phyloP scores from a whole-genome alignment of 2,888 invertebrate genomes.

The Cheilosia impressa region DNA sequence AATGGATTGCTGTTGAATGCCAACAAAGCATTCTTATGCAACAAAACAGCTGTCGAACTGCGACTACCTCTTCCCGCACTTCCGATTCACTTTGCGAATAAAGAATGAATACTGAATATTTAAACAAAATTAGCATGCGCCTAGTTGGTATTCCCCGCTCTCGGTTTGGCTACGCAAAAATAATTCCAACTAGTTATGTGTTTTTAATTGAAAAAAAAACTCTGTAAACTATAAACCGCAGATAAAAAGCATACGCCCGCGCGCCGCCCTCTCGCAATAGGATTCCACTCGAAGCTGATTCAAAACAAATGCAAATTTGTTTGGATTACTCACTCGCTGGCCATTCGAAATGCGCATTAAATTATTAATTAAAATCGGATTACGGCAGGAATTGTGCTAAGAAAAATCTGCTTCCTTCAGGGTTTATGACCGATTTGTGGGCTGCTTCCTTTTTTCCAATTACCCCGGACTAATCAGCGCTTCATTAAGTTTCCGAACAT shows the following conservation, averaged over 20 bases:
- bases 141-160: constrained; percentile 42
- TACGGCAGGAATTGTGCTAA: background rate
- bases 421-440: background rate
- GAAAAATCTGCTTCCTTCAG: constrained; percentile 2
- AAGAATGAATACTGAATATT: constrained; percentile 28
- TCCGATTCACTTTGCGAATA: constrained; percentile 23
- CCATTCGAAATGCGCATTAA: constrained; percentile 65
- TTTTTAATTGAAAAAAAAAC: constrained; percentile 52
- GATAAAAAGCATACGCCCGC: background rate
- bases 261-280: constrained; percentile 1
- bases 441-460: constrained; percentile 17
- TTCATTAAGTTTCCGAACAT: constrained; percentile 26
- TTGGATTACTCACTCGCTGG: constrained; percentile 58
- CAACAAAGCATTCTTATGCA: constrained; percentile 26
- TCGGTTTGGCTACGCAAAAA: constrained; percentile 42
- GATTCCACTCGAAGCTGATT: constrained; percentile 22
- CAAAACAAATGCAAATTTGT: constrained; percentile 67
- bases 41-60: constrained; percentile 49
- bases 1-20: no score
- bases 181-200: constrained; percentile 51
- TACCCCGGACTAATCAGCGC: constrained; percentile 22
- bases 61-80: background rate
- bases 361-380: constrained; percentile 67
- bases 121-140: constrained; percentile 38
- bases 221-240: constrained; percentile 34